Base-by-base conservation (phyloP, 2,888 invertebrate species). In the Tenthredo notha region DNA sequence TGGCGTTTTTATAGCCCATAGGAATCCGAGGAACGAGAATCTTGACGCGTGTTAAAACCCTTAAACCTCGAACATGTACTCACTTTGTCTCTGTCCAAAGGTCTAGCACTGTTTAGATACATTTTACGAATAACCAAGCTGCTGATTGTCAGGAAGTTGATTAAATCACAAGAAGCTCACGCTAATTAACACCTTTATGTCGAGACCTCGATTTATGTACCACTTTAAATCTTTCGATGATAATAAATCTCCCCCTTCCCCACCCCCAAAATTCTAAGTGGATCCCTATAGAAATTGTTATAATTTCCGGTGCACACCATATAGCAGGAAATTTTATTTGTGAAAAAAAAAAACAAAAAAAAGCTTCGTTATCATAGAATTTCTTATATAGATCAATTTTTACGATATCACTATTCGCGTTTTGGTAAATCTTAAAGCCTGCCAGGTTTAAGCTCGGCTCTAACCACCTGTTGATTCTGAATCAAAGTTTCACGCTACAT, bases 11-110 rank as follows among this genome's bases (percentile, higher is more conserved):
- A 84, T 54, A 50, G 75, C 54, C 54, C 58, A 25, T n/a, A 84
- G 75, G 84, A 74, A 84, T 84, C 84, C 84, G 74, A 75, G 84
- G 74, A 84, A 84, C 75, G 74, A 75, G 43, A 50, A 54, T 33
- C 21, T 12, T 40, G 40, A 58, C 61, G 61, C 58, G 61, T 61
- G 80, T 61, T 33, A 54, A 50, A 77, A 47, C 50, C 77, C 50
- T 77, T 33, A 33, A 70, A 40, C 25, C 74, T 12, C 15, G 40
- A 37, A 37, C 65, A 15, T 82, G 33, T 65, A 65, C 40, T 37
- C 65, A 61, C 40, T 82, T 82, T 43, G 61, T 82, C 82, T 65
- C 65, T 29, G 82, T 82, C 82, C 29, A 6, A 61, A 61, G 21
- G 10, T 61, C 21, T 61, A 61, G 54, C 75, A 58, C 7, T 47